Conservation (phyloP, 2,113 vertebrate genomes). For the Grammatotria lemairii region DNA sequence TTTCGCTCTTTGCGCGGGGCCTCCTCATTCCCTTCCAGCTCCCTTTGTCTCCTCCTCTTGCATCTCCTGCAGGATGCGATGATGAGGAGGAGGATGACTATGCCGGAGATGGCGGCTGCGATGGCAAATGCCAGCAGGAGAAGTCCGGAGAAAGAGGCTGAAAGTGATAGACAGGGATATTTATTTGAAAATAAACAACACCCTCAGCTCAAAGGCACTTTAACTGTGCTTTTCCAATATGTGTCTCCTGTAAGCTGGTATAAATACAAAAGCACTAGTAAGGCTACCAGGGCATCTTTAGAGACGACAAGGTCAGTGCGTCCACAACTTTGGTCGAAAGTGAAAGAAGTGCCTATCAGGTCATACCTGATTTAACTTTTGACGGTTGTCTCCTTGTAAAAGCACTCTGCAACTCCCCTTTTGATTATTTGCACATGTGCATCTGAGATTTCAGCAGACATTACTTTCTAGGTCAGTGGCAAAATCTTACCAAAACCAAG, state of each 20-base stretch:
- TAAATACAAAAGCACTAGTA: not conserved
- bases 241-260: not conserved
- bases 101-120: slow-evolving; percentile 71
- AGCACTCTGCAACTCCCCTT: not conserved
- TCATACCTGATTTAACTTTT: not conserved
- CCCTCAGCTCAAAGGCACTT: not conserved
- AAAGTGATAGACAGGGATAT: not conserved
- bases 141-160: slow-evolving; percentile 86
- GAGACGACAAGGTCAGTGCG: not conserved
- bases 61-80: slow-evolving; percentile 69
- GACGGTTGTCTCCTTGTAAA: not conserved
- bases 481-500: not conserved
- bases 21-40: slow-evolving; percentile 38
- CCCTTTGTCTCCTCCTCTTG: slow-evolving; percentile 52
- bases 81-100: slow-evolving; percentile 72
- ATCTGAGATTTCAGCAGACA: not conserved
- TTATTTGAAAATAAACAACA: not conserved
- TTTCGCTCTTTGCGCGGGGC: slow-evolving; percentile 60
- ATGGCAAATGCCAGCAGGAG: slow-evolving; percentile 77
- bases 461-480: not conserved
- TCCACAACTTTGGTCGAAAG: not conserved
- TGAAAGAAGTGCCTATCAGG: not conserved
- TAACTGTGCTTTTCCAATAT: not conserved
- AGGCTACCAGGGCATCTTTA: not conserved
- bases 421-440: not conserved